Base-by-base conservation (phyloP, 2,888 invertebrate species). In the Epirrhoe tristata region DNA sequence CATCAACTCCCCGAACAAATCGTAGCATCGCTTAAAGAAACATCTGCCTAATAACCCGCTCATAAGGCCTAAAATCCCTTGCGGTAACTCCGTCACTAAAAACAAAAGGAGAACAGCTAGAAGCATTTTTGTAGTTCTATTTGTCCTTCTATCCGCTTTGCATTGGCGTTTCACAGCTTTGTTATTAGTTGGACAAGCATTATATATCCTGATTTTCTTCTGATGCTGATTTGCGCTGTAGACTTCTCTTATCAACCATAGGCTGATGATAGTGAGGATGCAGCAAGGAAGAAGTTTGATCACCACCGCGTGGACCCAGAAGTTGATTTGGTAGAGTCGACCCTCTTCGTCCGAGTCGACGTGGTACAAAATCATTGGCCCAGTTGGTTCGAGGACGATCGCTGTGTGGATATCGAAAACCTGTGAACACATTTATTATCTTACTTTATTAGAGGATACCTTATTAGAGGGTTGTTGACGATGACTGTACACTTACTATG, bases 121-220 rank as follows among this genome's bases (percentile, higher is more conserved):
- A 24, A 98, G 90, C 96, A 98, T 97, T 84, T 96, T 96, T 0
- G 98, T 98, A 0, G 98, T 98, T 73, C 98, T 94, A 83, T 98
- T 97, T 12, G 89, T 90, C 73, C 92, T 77, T 74, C 86, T 88
- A 46, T 93, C 91, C 0, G 89, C 89, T 77, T 93, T 93, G 67
- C 82, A 88, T 55, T 92, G 91, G 0, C 92, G 82, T 70, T 90
- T 90, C 0, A 82, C 74, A 14, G 84, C 85, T 74, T 91, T 92
- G 56, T 85, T 88, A 58, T 82, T 90, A 0, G 90, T 86, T 0
- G 91, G 90, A 48, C 92, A 92, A 7, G 91, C 84, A 67, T 88
- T 91, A 77, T 93, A 92, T 0, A 93, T 82, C 14, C 94, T 88
- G 54, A 95, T 94, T 57, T 94, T 94, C 77, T 95, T 95, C 82